Evolutionary conservation across 2,113 vertebrate genomes (phyloP), one percentile per base, ranked within the genome.

Genomic region (Pterocles orientalis): DNA sequence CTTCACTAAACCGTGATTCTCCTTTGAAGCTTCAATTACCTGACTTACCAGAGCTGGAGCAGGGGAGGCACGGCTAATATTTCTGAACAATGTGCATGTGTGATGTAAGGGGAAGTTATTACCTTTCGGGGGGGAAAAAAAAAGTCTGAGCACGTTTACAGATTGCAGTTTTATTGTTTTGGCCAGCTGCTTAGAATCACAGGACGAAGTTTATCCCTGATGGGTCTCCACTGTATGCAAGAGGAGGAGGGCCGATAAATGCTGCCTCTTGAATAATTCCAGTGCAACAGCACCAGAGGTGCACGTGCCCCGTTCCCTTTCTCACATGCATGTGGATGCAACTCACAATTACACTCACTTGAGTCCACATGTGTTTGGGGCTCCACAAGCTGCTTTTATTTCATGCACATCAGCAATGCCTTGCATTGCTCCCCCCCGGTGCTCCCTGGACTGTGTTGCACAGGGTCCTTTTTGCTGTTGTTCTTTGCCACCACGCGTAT

Each of bases 1-100:
- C 72, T 92, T 93, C 86, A 76, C 94, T 87, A 94, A 92, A 92
- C 89, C 12, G 1, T 73, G 77, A 90, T 95, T 94, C 79, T 93
- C 75, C 95, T 97, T 97, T 97, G 97, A 97, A 97, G 96, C 95
- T 97, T 96, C 95, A 93, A 34, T 97, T 97, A 97, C 96, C 91
- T 97, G 91, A 82, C 60, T 94, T 94, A 92, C 43, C 87, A 88
- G 86, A 86, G 70, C 82, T 82, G 80, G 29, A 88, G 41, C 57
- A 84, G 65, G 53, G 56, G 51, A 85, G 89, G 88, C 91, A 87
- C 85, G 73, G 82, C 82, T 80, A 45, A 94, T 96, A 80, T 91
- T 93, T 88, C 78, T 92, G 94, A 81, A 82, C 91, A 94, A 65
- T 84, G 60, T 91, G 36, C 58, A 53, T 79, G 45, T 86, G 83